Evolutionary conservation across 23 tunicate genomes (phyloP).

Genomic region (Botrylloides violaceus): DNA sequence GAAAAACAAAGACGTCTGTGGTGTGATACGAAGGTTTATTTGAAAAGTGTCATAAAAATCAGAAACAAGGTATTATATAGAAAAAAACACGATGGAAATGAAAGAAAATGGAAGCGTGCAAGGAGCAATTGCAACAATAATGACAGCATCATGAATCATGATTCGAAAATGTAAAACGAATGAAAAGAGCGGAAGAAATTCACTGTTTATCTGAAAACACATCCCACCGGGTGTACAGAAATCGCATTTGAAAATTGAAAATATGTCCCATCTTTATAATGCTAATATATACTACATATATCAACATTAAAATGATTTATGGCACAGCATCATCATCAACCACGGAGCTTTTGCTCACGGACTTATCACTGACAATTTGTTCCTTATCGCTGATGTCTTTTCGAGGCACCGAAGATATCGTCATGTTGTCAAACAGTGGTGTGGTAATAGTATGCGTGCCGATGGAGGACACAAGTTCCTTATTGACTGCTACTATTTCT

Average conservation of each 20-base stretch:
- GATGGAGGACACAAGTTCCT: not conserved
- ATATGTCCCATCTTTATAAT: no score
- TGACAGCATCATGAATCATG: not conserved
- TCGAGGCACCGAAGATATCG: constrained; percentile 1
- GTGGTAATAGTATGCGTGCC: not conserved
- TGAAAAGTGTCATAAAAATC: constrained; percentile 16
- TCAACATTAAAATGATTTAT: no score
- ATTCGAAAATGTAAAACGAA: no score
- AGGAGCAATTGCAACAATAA: constrained; percentile 16
- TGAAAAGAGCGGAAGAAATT: no score
- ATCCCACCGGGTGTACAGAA: no score
- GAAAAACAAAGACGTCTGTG: not conserved
- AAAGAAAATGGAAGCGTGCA: not conserved
- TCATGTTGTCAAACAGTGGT: constrained; percentile 1
- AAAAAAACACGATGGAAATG: not conserved
- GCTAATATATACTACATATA: no score
- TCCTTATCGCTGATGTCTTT: not conserved
- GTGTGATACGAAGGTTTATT: not conserved
- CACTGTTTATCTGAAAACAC: no score
- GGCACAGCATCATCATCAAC: no score
- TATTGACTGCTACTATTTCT: constrained; percentile 6
- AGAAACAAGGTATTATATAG: constrained; percentile 14
- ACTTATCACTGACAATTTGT: not conserved
- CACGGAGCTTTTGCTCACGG: not conserved
- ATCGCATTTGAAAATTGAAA: no score